Conservation (phyloP, 2,888 invertebrate species). For the Drosophila sordidula region DNA sequence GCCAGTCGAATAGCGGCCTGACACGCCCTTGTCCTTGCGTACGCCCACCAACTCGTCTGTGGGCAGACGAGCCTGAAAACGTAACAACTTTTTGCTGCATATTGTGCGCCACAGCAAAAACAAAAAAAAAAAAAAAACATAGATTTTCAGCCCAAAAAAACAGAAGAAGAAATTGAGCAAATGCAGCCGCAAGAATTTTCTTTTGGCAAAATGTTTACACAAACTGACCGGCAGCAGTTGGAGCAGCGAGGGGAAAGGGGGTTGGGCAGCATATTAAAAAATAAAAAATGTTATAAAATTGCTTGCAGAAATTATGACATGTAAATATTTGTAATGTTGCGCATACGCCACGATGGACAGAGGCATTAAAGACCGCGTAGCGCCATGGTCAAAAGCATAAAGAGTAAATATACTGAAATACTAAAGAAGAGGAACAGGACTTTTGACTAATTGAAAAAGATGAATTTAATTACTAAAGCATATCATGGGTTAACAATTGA, state of each 20-base stretch:
- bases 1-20: slow-evolving; percentile 14
- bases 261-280: slow-evolving; percentile 32
- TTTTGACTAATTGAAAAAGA: neutral
- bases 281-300: slow-evolving; percentile 24
- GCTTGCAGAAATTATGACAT: slow-evolving; percentile 25
- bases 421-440: too few species aligned
- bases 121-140: neutral
- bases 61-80: slow-evolving; percentile 23
- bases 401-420: too few species aligned
- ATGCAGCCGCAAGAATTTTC: slow-evolving; percentile 38
- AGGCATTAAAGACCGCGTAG: too few species aligned
- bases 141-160: slow-evolving; percentile 7
- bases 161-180: slow-evolving; percentile 25
- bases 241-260: neutral
- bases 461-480: too few species aligned
- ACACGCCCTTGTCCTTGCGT: slow-evolving; percentile 8
- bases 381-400: neutral
- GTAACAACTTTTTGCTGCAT: slow-evolving; percentile 28
- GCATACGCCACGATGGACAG: slow-evolving; percentile 28
- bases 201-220: slow-evolving; percentile 38
- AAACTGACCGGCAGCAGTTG: slow-evolving; percentile 9
- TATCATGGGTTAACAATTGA: too few species aligned
- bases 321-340: slow-evolving; percentile 47
- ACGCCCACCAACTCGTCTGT: neutral
- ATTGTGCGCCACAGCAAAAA: slow-evolving; percentile 11